Evolutionary conservation across 2,113 vertebrate species (phyloP).

Genomic region (Poeciliopsis prolifica): DNA sequence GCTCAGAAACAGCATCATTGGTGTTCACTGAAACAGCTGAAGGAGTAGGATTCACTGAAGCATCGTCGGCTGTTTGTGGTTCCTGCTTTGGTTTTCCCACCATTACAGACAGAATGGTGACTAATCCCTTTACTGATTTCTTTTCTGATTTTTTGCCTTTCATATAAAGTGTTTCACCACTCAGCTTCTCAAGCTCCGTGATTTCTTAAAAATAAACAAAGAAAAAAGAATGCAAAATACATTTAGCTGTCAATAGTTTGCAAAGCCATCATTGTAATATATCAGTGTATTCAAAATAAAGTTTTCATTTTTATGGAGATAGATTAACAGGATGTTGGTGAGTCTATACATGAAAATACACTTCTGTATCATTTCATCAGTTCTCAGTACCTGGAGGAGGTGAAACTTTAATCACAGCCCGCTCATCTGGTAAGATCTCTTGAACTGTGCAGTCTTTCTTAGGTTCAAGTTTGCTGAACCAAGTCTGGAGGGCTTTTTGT

Average conservation of each 20-base stretch:
- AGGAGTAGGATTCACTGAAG: neutral
- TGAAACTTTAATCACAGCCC: no score
- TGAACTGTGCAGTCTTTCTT: no score
- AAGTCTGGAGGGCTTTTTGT: neutral
- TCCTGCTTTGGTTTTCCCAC: accelerated
- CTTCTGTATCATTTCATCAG: no score
- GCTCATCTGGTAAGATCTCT: no score
- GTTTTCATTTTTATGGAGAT: no score
- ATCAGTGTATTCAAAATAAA: no score
- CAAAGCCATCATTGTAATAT: no score
- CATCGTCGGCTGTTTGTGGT: no score
- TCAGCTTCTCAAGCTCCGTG: accelerated
- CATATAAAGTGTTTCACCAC: neutral
- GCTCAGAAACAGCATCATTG: neutral
- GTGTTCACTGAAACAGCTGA: neutral
- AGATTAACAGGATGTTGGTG: no score
- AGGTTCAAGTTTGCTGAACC: no score
- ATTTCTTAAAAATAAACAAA: conserved; percentile 8
- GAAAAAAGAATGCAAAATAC: neutral
- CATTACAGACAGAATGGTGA: neutral
- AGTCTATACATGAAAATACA: no score
- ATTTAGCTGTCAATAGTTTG: neutral
- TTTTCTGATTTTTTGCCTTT: neutral
- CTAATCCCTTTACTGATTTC: accelerated
- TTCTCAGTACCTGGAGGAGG: no score